These are phyloP conservation scores for Lasiurus borealis DNA, from an alignment of 2,113 vertebrate genomes.

Conservation along the genomic window DNA sequence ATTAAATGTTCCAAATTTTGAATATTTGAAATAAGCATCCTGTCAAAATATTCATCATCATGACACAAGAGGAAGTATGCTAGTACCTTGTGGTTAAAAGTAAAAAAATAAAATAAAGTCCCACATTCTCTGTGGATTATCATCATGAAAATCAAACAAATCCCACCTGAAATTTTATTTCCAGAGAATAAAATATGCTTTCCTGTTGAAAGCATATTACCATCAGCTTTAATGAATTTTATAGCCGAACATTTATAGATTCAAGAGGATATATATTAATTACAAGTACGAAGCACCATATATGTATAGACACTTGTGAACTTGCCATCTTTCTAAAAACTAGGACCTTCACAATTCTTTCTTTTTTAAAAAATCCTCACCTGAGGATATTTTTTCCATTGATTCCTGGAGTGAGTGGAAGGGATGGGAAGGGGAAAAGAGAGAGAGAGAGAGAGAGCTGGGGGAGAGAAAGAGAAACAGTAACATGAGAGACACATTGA, in stretches of 20 bases:
- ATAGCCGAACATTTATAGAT: not conserved
- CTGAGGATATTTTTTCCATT: too few species aligned
- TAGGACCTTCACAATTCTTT: not conserved
- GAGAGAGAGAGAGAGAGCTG: too few species aligned
- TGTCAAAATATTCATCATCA: not conserved
- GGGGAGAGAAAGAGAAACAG: too few species aligned
- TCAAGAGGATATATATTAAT: not conserved
- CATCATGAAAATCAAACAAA: conserved; percentile 25
- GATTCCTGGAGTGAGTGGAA: too few species aligned
- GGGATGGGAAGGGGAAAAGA: too few species aligned
- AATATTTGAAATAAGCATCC: conserved; percentile 59
- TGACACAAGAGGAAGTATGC: conserved; percentile 13
- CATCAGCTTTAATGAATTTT: not conserved
- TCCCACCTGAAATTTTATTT: conserved; percentile 21
- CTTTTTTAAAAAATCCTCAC: too few species aligned
- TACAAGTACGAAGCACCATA: not conserved
- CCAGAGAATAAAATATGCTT: not conserved
- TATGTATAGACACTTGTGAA: not conserved
- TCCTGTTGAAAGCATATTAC: not conserved
- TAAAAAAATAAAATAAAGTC: conserved; percentile 49
- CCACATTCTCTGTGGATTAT: not conserved
- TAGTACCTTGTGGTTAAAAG: conserved; percentile 30
- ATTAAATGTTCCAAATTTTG: not conserved
- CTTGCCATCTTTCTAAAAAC: not conserved
- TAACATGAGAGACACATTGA: too few species aligned